Evolutionary conservation across 2,888 invertebrate species (phyloP), one percentile per base, ranked within the genome.

Genomic region (Cylloceria caligata): DNA sequence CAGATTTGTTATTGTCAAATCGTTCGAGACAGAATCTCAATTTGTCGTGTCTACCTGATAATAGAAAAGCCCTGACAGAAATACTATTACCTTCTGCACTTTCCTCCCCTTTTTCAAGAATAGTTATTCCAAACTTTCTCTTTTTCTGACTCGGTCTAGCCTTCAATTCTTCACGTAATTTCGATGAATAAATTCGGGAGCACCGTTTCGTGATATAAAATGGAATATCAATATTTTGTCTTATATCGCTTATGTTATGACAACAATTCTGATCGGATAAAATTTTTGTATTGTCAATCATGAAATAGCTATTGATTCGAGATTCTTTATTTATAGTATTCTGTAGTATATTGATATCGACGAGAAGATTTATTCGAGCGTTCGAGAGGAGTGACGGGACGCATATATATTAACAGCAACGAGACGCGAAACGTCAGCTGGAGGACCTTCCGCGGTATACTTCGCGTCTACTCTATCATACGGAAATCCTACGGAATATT

Each of bases 21-120:
- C 1, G 1, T 16, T 3, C 0, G 6, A 16, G 62, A 36, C 65
- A 62, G 36, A 69, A 55, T 30, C 60, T 9, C 3, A 7, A 2
- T 34, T 19, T 36, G n/a, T n/a, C 57, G n/a, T 16, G 16, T 16
- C 30, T 1, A 57, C 19, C 73, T 86, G 85, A 88, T 89, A 89
- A 88, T 89, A 89, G 87, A 88, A 86, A 86, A 87, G 84, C 84
- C 80, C 78, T 74, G 85, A 86, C 86, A 83, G 87, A 88, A 88
- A 86, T 88, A 87, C 85, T 82, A 83, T 84, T 86, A 84, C 87
- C 87, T 85, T 86, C 84, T 84, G 64, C 84, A 82, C 81, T 83
- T 78, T 75, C 57, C 60, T 60, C 36, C 65, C 83, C 62, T 74
- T 80, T 86, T 81, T 85, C 77, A 83, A 85, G 85, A 88, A 88